Percentiles rank a stretch among this genome's conserved stretches.
Evolutionary conservation across 53 echinoderm and acorn worm genomes (phyloP).

Genomic region (Echinometra lucunter): DNA sequence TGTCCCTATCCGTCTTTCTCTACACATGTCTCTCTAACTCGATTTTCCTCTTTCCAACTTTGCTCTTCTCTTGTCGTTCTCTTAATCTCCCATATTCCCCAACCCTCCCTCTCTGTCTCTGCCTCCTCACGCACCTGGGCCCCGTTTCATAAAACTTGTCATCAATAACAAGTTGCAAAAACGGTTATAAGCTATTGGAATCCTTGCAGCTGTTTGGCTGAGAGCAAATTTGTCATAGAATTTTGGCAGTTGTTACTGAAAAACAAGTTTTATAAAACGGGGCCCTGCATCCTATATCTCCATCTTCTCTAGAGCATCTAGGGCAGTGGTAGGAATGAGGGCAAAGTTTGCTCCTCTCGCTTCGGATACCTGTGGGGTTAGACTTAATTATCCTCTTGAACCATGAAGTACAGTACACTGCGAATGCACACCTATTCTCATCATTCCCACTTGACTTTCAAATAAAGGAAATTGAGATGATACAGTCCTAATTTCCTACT

Average conservation of each 20-base stretch:
- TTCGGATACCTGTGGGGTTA: neutral
- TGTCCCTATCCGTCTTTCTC: neutral
- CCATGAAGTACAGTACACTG: neutral
- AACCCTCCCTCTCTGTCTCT: neutral
- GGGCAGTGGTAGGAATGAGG: neutral
- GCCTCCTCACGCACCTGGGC: neutral
- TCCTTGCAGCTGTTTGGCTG: too few relatives aligned
- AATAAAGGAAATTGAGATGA: neutral
- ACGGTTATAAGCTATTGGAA: too few relatives aligned
- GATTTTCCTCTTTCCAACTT: neutral
- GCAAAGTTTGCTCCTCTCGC: neutral
- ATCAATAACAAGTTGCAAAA: too few relatives aligned
- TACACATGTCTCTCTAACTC: neutral
- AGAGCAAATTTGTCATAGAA: too few relatives aligned
- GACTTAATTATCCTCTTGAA: slow-evolving; percentile 17
- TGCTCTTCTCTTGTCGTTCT: too few relatives aligned
- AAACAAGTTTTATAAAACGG: too few relatives aligned
- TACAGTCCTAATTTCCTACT: neutral
- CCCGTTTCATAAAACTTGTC: too few relatives aligned
- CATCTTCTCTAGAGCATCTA: neutral
- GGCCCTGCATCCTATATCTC: neutral
- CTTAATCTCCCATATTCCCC: too few relatives aligned
- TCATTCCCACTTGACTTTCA: neutral
- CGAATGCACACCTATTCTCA: neutral
- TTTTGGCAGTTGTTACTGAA: too few relatives aligned